Evolutionary conservation across 2,888 invertebrate genomes (phyloP), one percentile per base, ranked within the genome.

Genomic region (Leistus spinibarbis): DNA sequence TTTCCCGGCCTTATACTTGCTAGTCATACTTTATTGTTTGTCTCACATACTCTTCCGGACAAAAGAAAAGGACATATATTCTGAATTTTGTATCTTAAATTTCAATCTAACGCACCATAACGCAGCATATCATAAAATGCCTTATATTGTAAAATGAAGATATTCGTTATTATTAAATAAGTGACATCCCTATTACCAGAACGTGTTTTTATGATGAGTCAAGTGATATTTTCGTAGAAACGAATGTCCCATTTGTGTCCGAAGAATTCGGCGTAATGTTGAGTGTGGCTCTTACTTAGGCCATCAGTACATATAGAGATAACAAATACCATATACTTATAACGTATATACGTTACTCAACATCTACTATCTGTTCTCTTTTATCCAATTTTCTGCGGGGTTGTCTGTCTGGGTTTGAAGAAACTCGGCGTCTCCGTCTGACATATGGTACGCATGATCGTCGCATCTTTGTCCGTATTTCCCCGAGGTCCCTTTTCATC

Each of bases 401-500:
- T 78, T 79, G 79, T 79, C 79, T 79, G 78, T 79, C 78, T 77
- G 80, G 80, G 80, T 80, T 40, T 80, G 79, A 80, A 77, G 78
- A 77, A 80, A 78, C 79, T 40, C 13, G 40, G 40, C 78, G 79
- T 79, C 78, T 80, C 78, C 7, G 54, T 69, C 27, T 72, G 62
- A 53, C 27, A n/a, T 54, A 54, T 56, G n/a, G 27, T 24, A 78
- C 77, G 77, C 72, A 76, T 76, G 78, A 80, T 81, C 79, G 80
- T 78, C 78, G 78, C 78, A 76, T 81, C 82, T 82, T 80, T 79
- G 80, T 81, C 80, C 78, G 79, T 79, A 79, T 81, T 82, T 84
- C 84, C 83, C 84, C 81, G 79, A 82, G 83, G 83, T 84, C 84
- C 84, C 84, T 85, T 85, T 85, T 85, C 84, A 84, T 84, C 84